phyloP scores from a whole-genome alignment of 2,113 vertebrate species.

The Lethenteron camtschaticum region DNA sequence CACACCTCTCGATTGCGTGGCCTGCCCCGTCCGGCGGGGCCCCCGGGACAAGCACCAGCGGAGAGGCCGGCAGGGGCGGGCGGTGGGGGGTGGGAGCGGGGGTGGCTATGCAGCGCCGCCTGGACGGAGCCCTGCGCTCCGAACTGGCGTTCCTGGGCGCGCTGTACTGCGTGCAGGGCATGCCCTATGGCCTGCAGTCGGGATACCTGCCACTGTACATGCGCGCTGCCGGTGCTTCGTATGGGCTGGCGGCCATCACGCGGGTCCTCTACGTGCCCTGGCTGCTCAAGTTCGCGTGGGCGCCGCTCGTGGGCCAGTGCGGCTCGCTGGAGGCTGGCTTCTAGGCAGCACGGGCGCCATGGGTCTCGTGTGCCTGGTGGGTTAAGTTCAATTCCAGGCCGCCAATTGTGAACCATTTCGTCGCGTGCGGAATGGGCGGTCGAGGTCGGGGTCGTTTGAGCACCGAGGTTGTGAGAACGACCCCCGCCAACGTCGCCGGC shows the following conservation, averaged over 20 bases:
- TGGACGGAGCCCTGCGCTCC: constrained; percentile 21
- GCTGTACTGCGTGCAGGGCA: constrained; percentile 62
- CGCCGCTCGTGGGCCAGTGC: constrained; percentile 39
- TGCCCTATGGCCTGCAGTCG: constrained; percentile 62
- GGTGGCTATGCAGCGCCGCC: no score
- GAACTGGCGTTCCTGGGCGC: constrained; percentile 44
- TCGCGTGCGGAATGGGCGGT: constrained; percentile 27
- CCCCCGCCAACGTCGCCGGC: constrained; percentile 54
- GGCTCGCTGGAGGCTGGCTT: constrained; percentile 39
- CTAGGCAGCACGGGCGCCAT: constrained; percentile 17
- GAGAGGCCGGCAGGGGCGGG: no score
- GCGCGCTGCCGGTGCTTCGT: constrained; percentile 45
- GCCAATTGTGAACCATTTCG: no score
- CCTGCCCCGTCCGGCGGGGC: no score
- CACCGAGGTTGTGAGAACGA: constrained; percentile 57
- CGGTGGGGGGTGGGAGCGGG: no score
- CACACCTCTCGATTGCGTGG: no score
- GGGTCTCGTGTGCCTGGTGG: no score
- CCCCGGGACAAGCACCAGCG: no score
- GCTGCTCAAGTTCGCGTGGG: constrained; percentile 57
- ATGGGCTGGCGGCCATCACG: constrained; percentile 43
- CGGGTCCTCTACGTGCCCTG: constrained; percentile 51
- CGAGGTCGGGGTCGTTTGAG: constrained; percentile 39
- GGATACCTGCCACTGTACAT: constrained; percentile 52
- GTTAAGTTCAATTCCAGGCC: no score